A percentile compares a stretch with the other conserved stretches of the same genome.
Conservation (phyloP, 2,797 vertebrate genomes). For the Gobio occitaniae region DNA sequence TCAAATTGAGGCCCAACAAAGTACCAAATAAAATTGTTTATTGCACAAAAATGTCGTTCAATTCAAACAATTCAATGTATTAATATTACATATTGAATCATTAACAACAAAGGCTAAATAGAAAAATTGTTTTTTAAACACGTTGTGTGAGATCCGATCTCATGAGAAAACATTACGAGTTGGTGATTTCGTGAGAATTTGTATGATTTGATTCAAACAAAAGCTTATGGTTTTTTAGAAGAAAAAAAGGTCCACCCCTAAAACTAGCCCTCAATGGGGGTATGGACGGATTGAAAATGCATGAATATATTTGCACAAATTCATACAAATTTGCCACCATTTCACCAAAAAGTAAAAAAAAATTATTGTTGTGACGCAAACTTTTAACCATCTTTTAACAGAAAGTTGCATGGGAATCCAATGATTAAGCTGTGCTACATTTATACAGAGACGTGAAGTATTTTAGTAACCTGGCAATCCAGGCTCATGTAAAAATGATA, state of each 20-base stretch:
- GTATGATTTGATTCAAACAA: not conserved
- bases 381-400: no score
- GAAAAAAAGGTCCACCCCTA: not conserved
- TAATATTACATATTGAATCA: not conserved
- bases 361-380: not conserved
- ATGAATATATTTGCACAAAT: not conserved
- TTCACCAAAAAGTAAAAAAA: not conserved
- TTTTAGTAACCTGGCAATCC: not conserved
- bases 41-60: not conserved
- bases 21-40: not conserved
- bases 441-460: not conserved
- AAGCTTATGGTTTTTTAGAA: not conserved
- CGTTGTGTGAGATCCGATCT: not conserved
- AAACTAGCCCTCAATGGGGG: not conserved
- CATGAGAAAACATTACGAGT: not conserved
- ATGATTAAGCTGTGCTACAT: not conserved
- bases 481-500: not conserved
- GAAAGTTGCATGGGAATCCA: not conserved
- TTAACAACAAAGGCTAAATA: not conserved
- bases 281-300: not conserved
- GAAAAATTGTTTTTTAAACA: not conserved
- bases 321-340: not conserved
- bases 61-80: not conserved
- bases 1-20: not conserved
- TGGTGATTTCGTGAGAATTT: not conserved